Evolutionary conservation across 2,113 vertebrate genomes (phyloP).

Genomic region (Corythoichthys haematopterus): DNA sequence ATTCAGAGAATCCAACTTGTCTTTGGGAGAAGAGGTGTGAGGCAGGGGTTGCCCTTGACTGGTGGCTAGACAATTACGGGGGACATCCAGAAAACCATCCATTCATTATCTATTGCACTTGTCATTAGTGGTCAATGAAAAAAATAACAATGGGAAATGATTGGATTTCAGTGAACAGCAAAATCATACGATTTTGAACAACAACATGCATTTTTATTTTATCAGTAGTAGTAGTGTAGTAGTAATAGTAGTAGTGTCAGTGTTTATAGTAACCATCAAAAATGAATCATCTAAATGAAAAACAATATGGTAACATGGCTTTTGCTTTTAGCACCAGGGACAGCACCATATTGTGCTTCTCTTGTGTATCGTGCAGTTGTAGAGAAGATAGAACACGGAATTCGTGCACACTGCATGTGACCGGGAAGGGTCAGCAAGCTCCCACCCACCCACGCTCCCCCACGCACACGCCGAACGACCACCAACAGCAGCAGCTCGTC

Average conservation of each 20-base stretch:
- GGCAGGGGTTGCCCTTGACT: too few relatives aligned
- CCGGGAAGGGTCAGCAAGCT: slow-evolving; percentile 50
- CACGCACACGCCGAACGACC: slow-evolving; percentile 1
- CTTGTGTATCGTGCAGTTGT: slow-evolving; percentile 3
- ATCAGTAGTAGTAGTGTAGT: too few relatives aligned
- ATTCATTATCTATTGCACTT: too few relatives aligned
- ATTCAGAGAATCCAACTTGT: too few relatives aligned
- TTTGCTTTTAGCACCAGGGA: slow-evolving; percentile 65
- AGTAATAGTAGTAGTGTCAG: background rate
- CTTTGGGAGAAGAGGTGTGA: too few relatives aligned
- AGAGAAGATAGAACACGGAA: slow-evolving; percentile 12
- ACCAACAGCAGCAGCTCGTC: slow-evolving; percentile 32
- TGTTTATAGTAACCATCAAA: background rate
- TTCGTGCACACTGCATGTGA: slow-evolving; percentile 49
- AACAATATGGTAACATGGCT: background rate
- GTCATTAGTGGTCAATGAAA: too few relatives aligned
- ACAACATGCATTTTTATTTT: too few relatives aligned
- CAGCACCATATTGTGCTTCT: slow-evolving; percentile 52
- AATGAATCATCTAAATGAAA: background rate
- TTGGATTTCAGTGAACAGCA: too few relatives aligned
- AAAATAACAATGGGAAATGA: too few relatives aligned
- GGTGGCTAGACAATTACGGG: too few relatives aligned
- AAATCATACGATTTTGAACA: too few relatives aligned
- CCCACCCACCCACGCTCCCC: slow-evolving; percentile 14
- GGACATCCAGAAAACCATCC: too few relatives aligned